Conservation (phyloP, 2,113 vertebrate species). For the Oreochromis niloticus region DNA sequence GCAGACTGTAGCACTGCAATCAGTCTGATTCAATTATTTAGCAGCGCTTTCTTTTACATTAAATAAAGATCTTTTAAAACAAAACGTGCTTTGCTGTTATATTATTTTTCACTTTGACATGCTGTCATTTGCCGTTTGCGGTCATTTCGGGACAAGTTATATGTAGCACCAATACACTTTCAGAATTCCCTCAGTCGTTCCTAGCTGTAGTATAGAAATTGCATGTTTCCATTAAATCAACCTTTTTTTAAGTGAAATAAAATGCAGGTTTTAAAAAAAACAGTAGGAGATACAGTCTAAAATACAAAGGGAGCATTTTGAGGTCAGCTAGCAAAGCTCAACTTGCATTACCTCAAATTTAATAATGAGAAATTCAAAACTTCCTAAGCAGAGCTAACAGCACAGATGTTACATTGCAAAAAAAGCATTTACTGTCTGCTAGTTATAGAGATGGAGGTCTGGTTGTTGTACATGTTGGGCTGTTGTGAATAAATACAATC, state of each 20-base stretch:
- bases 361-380: constrained; percentile 18
- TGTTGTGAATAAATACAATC: neutral
- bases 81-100: neutral
- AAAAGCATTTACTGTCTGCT: neutral
- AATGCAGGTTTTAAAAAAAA: neutral
- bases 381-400: neutral
- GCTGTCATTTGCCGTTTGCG: neutral
- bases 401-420: neutral
- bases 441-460: neutral
- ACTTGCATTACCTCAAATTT: neutral
- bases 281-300: neutral
- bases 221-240: neutral
- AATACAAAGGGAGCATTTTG: neutral
- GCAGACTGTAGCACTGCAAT: neutral
- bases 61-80: neutral
- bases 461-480: neutral
- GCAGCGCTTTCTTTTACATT: neutral
- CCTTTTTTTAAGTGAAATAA: neutral
- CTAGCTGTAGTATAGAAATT: neutral
- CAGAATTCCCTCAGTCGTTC: neutral
- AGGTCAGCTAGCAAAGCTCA: neutral
- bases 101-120: neutral
- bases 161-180: neutral
- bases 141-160: neutral
- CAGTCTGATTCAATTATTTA: neutral